phyloP scores from a whole-genome alignment of 37 sponge, comb jelly and placozoan genomes.

The Dysidea cf. avara region DNA sequence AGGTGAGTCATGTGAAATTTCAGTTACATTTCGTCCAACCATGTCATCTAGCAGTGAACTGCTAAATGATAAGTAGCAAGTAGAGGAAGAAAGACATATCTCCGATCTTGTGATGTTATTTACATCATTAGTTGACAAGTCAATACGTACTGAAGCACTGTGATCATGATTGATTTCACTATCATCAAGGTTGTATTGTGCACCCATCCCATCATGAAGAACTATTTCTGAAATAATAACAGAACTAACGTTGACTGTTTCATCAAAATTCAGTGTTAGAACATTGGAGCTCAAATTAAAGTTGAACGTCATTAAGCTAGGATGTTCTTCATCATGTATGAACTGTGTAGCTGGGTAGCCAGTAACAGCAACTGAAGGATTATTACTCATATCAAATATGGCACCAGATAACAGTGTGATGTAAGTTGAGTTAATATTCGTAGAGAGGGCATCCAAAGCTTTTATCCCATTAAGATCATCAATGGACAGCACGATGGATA shows the following conservation, averaged over 20 bases:
- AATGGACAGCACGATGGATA: conserved; percentile 38
- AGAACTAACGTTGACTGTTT: conserved; percentile 75
- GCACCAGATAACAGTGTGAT: conserved; percentile 52
- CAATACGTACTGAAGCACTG: conserved; percentile 30
- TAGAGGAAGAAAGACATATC: conserved; percentile 54
- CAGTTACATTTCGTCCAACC: conserved; percentile 52
- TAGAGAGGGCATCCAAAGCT: conserved; percentile 58
- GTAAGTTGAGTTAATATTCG: conserved; percentile 60
- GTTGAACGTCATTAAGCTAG: conserved; percentile 44
- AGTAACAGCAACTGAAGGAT: conserved; percentile 20
- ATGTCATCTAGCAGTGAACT: conserved; percentile 51
- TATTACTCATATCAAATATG: conserved; percentile 62
- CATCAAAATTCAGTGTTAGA: conserved; percentile 70
- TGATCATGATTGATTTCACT: conserved; percentile 45
- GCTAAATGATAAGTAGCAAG: conserved; percentile 70
- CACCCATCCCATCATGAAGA: conserved; percentile 27
- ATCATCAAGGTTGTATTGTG: conserved; percentile 36
- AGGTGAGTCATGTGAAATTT: conserved; percentile 1
- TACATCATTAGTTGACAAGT: conserved; percentile 48
- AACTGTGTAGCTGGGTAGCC: conserved; percentile 34
- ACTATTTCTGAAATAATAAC: conserved; percentile 42
- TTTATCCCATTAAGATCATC: conserved; percentile 75
- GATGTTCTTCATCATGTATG: conserved; percentile 54
- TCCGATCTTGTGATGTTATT: conserved; percentile 59
- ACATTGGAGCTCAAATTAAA: conserved; percentile 44